Percentiles rank a stretch among this genome's conserved stretches.
Evolutionary conservation across 2,113 vertebrate species (phyloP).

Genomic region (Nannobrachium achirus): DNA sequence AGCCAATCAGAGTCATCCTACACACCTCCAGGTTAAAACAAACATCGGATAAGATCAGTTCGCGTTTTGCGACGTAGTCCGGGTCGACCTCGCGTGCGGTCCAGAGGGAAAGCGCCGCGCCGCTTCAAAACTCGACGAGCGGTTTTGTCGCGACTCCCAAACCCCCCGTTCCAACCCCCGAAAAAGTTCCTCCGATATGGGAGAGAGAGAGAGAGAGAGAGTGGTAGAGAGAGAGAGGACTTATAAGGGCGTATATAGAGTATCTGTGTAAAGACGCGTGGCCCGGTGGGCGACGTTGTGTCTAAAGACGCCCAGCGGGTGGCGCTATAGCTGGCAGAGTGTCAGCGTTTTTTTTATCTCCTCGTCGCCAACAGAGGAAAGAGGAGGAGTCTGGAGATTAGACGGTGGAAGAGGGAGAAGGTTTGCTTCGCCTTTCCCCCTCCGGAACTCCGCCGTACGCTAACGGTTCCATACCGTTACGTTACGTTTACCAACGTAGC

Average conservation of each 20-base stretch:
- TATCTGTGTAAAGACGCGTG: slow-evolving; percentile 62
- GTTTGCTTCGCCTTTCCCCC: slow-evolving; percentile 73
- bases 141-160: too few species aligned
- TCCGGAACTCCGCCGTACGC: slow-evolving; percentile 86
- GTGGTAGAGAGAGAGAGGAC: too few species aligned
- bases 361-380: slow-evolving; percentile 84
- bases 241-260: background rate
- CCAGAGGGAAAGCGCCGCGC: too few species aligned
- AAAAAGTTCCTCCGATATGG: too few species aligned
- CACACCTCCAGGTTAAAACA: slow-evolving; percentile 43
- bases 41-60: slow-evolving; percentile 60
- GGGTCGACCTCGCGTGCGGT: too few species aligned
- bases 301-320: slow-evolving; percentile 44
- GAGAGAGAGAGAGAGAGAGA: too few species aligned
- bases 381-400: slow-evolving; percentile 85
- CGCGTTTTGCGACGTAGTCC: slow-evolving; percentile 24
- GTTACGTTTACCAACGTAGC: too few species aligned
- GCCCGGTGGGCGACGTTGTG: slow-evolving; percentile 17
- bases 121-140: too few species aligned
- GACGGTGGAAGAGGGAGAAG: slow-evolving; percentile 71
- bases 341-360: too few species aligned
- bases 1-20: slow-evolving; percentile 18
- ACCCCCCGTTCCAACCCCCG: too few species aligned
- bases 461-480: slow-evolving; percentile 70
- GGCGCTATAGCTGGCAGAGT: slow-evolving; percentile 23